phyloP scores from a whole-genome alignment of 2,113 vertebrate genomes.

The Carollia perspicillata region DNA sequence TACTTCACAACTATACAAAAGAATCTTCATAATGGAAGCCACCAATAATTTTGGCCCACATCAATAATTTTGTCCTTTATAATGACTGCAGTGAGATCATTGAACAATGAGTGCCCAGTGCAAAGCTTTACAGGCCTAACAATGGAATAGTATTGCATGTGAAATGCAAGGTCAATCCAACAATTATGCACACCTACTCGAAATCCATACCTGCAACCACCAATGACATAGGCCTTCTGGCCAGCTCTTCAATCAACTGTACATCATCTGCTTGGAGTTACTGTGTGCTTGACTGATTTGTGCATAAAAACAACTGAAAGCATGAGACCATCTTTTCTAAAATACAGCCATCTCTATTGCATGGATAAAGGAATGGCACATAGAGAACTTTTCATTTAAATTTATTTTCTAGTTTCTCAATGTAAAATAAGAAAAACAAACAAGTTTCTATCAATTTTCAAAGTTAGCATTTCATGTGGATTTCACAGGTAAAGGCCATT shows the following conservation, averaged over 20 bases:
- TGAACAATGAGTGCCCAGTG: background rate
- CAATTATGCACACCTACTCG: background rate
- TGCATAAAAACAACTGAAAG: background rate
- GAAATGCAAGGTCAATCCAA: background rate
- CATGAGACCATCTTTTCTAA: background rate
- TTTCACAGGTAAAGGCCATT: background rate
- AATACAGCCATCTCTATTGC: background rate
- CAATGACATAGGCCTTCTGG: background rate
- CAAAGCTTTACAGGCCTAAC: background rate
- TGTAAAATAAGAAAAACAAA: conserved; percentile 5
- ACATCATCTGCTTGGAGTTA: background rate
- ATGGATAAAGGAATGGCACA: background rate
- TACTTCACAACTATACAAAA: background rate
- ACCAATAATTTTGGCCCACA: background rate
- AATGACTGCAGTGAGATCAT: background rate
- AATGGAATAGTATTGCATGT: background rate
- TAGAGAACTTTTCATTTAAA: background rate
- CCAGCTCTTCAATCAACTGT: background rate
- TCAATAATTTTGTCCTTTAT: background rate
- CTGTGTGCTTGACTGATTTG: background rate
- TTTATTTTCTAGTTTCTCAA: background rate
- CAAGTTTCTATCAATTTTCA: background rate
- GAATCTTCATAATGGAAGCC: background rate
- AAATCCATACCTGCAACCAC: background rate
- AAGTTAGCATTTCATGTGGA: conserved; percentile 21